These are phyloP conservation scores for Platycheirus rosarum DNA, from an alignment of 2,888 invertebrate species.

Conservation along the genomic window DNA sequence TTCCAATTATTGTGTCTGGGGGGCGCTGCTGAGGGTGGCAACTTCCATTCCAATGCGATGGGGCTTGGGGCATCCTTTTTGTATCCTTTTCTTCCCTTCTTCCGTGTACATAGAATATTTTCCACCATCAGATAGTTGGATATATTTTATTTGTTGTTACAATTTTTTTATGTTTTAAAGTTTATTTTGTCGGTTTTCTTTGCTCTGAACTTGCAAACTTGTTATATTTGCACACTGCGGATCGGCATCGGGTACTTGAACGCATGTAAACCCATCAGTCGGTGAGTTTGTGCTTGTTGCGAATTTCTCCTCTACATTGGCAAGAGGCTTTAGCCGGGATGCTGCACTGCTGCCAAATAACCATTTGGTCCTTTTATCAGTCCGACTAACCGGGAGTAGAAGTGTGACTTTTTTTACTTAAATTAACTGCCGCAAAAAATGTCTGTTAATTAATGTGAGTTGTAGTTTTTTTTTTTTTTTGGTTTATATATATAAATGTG, in stretches of 20 bases:
- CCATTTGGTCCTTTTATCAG: constrained; percentile 28
- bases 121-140: constrained; percentile 41
- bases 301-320: constrained; percentile 12
- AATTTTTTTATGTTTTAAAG: constrained; percentile 49
- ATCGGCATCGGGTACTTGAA: constrained; percentile 61
- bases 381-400: neutral
- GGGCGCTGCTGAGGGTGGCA: constrained; percentile 33
- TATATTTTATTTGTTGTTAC: constrained; percentile 66
- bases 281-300: constrained; percentile 66
- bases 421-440: constrained; percentile 29
- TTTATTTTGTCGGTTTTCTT: constrained; percentile 50
- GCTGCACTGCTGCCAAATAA: constrained; percentile 2
- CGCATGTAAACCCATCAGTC: constrained; percentile 48
- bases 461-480: constrained; percentile 17
- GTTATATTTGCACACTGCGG: constrained; percentile 70
- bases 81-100: constrained; percentile 65
- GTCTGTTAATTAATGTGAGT: constrained; percentile 68
- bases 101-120: constrained; percentile 47
- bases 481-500: constrained; percentile 17
- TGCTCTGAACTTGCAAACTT: constrained; percentile 72
- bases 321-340: constrained; percentile 24
- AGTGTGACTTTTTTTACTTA: neutral
- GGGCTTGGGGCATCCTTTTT: constrained; percentile 57
- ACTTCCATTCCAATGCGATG: constrained; percentile 14
- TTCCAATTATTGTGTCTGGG: constrained; percentile 65